Evolutionary conservation across 2,888 invertebrate genomes (phyloP), one percentile per base, ranked within the genome.

Genomic region (Exephanes ischioxanthus): DNA sequence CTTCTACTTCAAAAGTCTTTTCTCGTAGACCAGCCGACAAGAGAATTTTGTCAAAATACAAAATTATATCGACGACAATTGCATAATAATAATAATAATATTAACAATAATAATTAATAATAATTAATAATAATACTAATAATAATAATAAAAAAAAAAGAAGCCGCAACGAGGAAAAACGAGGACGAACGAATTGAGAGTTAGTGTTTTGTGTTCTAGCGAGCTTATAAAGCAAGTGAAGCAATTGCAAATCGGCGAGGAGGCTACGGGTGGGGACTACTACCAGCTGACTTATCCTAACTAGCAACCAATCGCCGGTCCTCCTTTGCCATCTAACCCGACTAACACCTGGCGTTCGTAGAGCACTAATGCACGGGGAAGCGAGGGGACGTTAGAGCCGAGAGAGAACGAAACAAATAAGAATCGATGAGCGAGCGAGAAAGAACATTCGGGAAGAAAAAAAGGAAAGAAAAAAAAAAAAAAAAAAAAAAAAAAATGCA

Each of bases 221-320:
- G 92, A 91, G 92, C 93, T 93, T 90, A 90, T 92, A 92, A 93
- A 92, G 89, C 92, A 90, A 92, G 92, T 92, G 92, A 93, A 92
- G 93, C 92, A 92, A 92, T 92, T 91, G 91, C 92, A 92, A 92
- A 92, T 90, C 90, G 93, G 91, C 89, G 93, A 93, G 91, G 92
- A 93, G 90, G 91, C 90, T 90, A 91, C 90, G 91, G 92, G 92
- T 92, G 93, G 93, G 91, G 92, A 93, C 92, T 93, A 91, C 93
- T 93, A 93, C 91, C 93, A 93, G 92, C 93, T 93, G 92, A 93
- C 93, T 90, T 93, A 93, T 89, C 92, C 93, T 92, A 93, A 93
- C 93, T 93, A 93, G 91, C 91, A 87, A 91, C 89, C 90, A 90
- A 89, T 88, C 91, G 88, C 89, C 90, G 89, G 89, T 88, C 89